A percentile compares a stretch with the other conserved stretches of the same genome.
phyloP scores from a whole-genome alignment of 2,888 invertebrate species.

The Drosophila falleni region DNA sequence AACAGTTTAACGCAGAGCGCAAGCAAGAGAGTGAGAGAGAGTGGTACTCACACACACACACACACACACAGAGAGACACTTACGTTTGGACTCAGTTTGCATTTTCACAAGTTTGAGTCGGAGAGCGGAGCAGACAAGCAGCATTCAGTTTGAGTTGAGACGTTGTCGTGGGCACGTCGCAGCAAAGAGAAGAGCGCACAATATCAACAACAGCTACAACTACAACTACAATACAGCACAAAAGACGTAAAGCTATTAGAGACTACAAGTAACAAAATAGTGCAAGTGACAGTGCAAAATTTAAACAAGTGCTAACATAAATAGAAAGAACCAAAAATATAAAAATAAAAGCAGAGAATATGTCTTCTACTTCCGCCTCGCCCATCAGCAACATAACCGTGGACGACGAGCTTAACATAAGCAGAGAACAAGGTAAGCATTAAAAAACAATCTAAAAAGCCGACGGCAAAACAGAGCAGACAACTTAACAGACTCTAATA shows the following conservation, averaged over 20 bases:
- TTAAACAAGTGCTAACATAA: constrained; percentile 39
- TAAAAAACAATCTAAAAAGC: constrained; percentile 6
- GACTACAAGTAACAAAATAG: constrained; percentile 17
- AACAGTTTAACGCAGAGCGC: constrained; percentile 1
- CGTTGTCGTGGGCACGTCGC: constrained; percentile 80
- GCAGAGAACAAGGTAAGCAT: constrained; percentile 85
- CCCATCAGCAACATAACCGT: constrained; percentile 86
- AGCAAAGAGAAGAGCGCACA: constrained; percentile 56
- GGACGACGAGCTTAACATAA: constrained; percentile 84
- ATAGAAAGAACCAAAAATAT: constrained; percentile 30
- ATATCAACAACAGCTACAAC: constrained; percentile 15
- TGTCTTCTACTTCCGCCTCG: constrained; percentile 85
- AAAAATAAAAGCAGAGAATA: constrained; percentile 70
- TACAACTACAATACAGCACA: constrained; percentile 21
- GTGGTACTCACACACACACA: constrained; percentile 1
- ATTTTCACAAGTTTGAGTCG: constrained; percentile 82
- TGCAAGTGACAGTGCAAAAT: constrained; percentile 49
- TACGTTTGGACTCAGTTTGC: constrained; percentile 32
- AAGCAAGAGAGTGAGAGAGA: constrained; percentile 28
- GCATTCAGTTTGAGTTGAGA: constrained; percentile 82
- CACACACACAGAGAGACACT: constrained; percentile 11
- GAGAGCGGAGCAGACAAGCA: constrained; percentile 66
- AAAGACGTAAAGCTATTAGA: constrained; percentile 61
- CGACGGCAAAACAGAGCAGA: constrained; percentile 63
- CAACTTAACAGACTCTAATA: no score